A percentile compares a stretch with the other conserved stretches of the same genome.
Evolutionary conservation across 2,113 vertebrate species (phyloP).

Genomic region (Alaudala cheleensis): DNA sequence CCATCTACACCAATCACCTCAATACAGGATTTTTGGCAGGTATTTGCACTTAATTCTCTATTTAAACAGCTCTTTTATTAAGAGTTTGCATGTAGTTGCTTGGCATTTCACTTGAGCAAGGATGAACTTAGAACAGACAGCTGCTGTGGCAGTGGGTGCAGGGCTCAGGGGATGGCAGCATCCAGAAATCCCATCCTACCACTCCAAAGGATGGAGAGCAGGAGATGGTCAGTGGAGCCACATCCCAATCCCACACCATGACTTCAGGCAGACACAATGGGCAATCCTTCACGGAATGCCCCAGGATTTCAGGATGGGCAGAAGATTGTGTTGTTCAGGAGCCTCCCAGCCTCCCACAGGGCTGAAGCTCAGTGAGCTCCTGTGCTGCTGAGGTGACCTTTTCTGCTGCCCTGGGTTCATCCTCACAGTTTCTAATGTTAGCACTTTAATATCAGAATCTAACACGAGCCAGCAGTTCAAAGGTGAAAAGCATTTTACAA

Average conservation of each 20-base stretch:
- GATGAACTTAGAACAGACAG: background rate
- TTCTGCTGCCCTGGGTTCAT: background rate
- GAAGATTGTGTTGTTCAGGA: fast-evolving
- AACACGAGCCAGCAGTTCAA: background rate
- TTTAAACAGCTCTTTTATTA: background rate
- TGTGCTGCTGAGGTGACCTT: background rate
- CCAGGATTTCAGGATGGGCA: background rate
- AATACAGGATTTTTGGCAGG: background rate
- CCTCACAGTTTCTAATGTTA: background rate
- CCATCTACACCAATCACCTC: background rate
- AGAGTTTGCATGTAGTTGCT: background rate
- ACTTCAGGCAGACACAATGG: background rate
- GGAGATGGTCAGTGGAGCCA: background rate
- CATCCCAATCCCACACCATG: background rate
- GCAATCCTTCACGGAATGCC: fast-evolving
- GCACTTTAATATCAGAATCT: background rate
- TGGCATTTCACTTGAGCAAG: background rate
- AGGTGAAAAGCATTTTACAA: constrained; percentile 53
- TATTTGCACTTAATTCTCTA: constrained; percentile 2
- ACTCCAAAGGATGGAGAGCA: background rate
- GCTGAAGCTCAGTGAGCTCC: background rate
- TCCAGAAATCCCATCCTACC: background rate
- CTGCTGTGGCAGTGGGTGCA: background rate
- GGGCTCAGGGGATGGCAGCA: background rate
- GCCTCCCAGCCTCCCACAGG: background rate